Base-by-base conservation (phyloP, 2,797 vertebrate genomes). In the Tenualosa thibaudeaui region DNA sequence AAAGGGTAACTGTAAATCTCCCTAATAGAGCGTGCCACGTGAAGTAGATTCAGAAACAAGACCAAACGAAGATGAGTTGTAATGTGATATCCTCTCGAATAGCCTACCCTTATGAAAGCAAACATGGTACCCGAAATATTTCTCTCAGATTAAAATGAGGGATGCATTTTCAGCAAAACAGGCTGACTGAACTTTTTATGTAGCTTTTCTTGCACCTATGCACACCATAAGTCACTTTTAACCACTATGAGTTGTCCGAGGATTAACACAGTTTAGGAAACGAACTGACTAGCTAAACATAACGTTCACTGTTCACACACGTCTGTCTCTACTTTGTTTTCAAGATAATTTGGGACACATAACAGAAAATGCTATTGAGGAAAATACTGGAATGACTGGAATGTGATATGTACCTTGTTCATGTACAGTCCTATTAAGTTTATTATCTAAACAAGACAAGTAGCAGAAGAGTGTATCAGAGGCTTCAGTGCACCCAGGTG, bases 1-100 rank as follows among this genome's bases (percentile, higher is more conserved):
- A 62, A 54, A 90, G 91, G 91, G 89, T 91, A 87, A 88, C 83
- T 89, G 89, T 86, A 92, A 91, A 92, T 92, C 89, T 87, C 88
- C 88, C 81, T 85, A 81, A 49, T 85, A 84, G 65, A 86, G 86
- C 83, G 87, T 86, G 85, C 83, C 89, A 89, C 86, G 89, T 88
- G 86, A 88, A 82, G 75, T 60, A 87, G 26, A 78, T 78, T 75
- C 68, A 78, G 22, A 46, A 40, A 78, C 71, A 78, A 78, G 71
- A 43, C 15, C 71, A 43, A 78, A 43, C 15, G 37, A 24, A 78
- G 37, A 17, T 6, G 6, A 22, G 71, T 37, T 5, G 31, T 78
- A 78, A 22, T 46, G 17, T 5, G 40, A 78, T 43, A 75, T 37
- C 68, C 31, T 75, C 37, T 75, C 17, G 37, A 13, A 40, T 49